phyloP scores from a whole-genome alignment of 1,140 invertebrate species.

The Grapholita molesta region DNA sequence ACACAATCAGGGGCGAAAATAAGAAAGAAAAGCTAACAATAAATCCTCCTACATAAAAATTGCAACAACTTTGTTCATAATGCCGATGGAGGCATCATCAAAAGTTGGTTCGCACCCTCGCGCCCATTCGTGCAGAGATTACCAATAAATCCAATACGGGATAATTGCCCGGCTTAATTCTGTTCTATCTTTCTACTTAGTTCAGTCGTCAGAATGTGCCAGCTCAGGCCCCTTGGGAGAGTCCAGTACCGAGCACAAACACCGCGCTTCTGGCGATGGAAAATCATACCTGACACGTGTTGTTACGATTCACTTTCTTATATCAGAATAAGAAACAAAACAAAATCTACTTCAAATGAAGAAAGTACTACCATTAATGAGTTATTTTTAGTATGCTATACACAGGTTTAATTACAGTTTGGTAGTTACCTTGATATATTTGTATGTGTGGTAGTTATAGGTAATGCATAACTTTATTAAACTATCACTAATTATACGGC shows the following conservation, averaged over 20 bases:
- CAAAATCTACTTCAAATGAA: constrained; percentile 49
- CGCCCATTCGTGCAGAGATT: constrained; percentile 76
- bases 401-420: not conserved
- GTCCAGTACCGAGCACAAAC: constrained; percentile 64
- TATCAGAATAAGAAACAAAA: constrained; percentile 36
- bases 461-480: too few relatives aligned
- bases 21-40: constrained; percentile 65
- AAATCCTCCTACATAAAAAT: constrained; percentile 76
- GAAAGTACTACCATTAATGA: constrained; percentile 57
- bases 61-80: constrained; percentile 76
- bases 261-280: constrained; percentile 53
- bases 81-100: constrained; percentile 74
- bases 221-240: constrained; percentile 70
- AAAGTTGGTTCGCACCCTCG: constrained; percentile 76
- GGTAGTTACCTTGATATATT: constrained; percentile 22
- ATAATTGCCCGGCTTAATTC: constrained; percentile 78
- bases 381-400: constrained; percentile 46
- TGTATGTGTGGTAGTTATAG: too few relatives aligned
- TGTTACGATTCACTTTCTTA: constrained; percentile 49
- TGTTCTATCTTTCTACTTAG: constrained; percentile 78
- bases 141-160: constrained; percentile 78
- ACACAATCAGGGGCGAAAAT: constrained; percentile 62
- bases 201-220: constrained; percentile 77
- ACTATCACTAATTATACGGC: too few relatives aligned
- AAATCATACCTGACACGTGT: constrained; percentile 47